Evolutionary conservation across 53 echinoderm and acorn worm genomes (phyloP), one percentile per base, ranked within the genome.

Genomic region (Crossaster papposus): DNA sequence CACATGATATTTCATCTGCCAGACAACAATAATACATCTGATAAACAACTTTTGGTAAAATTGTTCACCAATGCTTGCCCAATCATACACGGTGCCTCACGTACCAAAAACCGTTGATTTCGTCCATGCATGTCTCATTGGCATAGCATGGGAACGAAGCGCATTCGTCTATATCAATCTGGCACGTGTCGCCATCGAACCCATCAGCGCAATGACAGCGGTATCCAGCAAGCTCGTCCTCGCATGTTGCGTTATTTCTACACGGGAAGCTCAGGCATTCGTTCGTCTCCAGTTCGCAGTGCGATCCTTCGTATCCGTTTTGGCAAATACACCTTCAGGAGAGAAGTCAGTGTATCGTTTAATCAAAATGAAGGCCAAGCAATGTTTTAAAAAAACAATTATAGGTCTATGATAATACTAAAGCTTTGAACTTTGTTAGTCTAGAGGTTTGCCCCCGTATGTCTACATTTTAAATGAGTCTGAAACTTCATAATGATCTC

Each of bases 241-340:
- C 64, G 64, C 92, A 92, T 0, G 88, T 92, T 17, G 72, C 88
- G 31, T 76, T 62, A 50, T 88, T 92, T 24, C 30, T 65, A 44
- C 92, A 92, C n/a, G 92, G 92, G 24, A 35, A 75, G 70, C 92
- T 92, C 32, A 62, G 29, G 68, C 92, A 92, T 14, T 88, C 92
- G 79, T 92, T 82, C 14, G 65, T 76, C 23, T 92, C 88, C 2
- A 23, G 8, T 23, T 80, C 75, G 33, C 92, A 92, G 81, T 81
- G n/a, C 2, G 31, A 13, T 22, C 92, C 88, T 76, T 92, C 88
- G 51, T 75, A 92, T 32, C 92, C 92, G 7, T 63, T 17, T 32
- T n/a, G n/a, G 77, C 92, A 91, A 0, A 34, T 72, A 54, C 91
- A 91, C 8, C 72, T 86, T 44, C 23, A 15, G 32, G 50, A 50